Conservation (phyloP, 2,797 vertebrate species). For the Vireo griseus region DNA sequence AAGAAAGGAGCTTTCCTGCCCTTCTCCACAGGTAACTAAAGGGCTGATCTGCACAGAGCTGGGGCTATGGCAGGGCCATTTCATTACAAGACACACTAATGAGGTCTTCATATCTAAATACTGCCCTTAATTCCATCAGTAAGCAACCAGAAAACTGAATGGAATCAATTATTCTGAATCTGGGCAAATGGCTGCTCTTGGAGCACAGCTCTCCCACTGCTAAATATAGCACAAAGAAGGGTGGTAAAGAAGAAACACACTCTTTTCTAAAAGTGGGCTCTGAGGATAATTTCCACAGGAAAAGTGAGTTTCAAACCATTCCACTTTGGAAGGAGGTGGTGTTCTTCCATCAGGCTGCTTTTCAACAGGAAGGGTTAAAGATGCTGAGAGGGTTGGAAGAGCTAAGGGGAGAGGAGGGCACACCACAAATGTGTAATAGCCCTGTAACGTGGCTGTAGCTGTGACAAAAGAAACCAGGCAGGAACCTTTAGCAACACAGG, state of each 20-base stretch:
- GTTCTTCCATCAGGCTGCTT: neutral
- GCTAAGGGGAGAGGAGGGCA: neutral
- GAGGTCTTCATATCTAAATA: neutral
- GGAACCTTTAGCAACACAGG: neutral
- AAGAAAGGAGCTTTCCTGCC: conserved; percentile 75
- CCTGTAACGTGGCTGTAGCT: neutral
- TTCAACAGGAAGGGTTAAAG: neutral
- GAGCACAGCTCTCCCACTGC: neutral
- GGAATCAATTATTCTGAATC: neutral
- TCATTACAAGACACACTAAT: neutral
- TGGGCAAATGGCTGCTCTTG: neutral
- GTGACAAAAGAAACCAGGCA: neutral
- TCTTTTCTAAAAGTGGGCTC: neutral
- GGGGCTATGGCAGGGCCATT: neutral
- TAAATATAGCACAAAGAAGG: neutral
- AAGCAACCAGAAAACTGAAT: neutral
- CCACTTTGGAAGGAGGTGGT: neutral
- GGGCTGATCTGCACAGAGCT: neutral
- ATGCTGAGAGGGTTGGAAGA: neutral
- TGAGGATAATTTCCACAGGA: neutral
- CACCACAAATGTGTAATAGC: neutral
- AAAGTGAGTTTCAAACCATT: neutral
- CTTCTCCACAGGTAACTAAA: conserved; percentile 72
- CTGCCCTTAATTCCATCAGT: neutral
- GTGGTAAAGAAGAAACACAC: neutral